Evolutionary conservation across 2,113 vertebrate species (phyloP).

Genomic region (Nibea albiflora): DNA sequence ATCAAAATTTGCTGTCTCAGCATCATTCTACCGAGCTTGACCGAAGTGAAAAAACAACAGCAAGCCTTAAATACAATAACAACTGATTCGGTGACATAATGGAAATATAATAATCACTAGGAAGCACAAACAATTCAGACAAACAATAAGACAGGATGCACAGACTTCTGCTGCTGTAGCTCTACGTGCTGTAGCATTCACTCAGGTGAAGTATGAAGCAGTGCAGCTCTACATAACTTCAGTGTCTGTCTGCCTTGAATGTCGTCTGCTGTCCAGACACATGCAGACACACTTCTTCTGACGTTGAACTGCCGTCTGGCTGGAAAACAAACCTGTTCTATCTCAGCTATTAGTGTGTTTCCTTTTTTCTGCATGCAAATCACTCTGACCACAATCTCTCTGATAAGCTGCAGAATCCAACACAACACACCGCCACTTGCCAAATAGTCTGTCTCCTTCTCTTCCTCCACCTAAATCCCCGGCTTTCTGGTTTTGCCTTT

Average conservation of each 20-base stretch:
- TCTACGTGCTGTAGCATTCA: background rate
- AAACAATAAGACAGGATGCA: slow-evolving; percentile 2
- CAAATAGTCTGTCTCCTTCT: slow-evolving; percentile 43
- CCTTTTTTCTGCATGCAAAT: slow-evolving; percentile 9
- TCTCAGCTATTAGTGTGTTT: slow-evolving; percentile 30
- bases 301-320: slow-evolving; percentile 30
- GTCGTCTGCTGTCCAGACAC: slow-evolving; percentile 24
- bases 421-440: background rate
- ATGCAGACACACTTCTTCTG: slow-evolving; percentile 43
- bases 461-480: slow-evolving; percentile 32
- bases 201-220: background rate
- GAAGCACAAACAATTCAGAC: background rate
- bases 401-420: slow-evolving; percentile 52
- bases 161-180: background rate
- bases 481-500: slow-evolving; percentile 41
- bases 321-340: slow-evolving; percentile 60
- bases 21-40: background rate
- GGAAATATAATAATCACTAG: background rate
- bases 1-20: background rate
- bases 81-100: background rate
- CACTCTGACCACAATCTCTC: slow-evolving; percentile 51
- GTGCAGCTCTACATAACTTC: background rate
- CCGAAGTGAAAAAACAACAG: background rate
- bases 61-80: background rate
- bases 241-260: slow-evolving; percentile 28